Evolutionary conservation across 23 tunicate genomes (phyloP), one percentile per base, ranked within the genome.

Genomic region (Styela plicata): DNA sequence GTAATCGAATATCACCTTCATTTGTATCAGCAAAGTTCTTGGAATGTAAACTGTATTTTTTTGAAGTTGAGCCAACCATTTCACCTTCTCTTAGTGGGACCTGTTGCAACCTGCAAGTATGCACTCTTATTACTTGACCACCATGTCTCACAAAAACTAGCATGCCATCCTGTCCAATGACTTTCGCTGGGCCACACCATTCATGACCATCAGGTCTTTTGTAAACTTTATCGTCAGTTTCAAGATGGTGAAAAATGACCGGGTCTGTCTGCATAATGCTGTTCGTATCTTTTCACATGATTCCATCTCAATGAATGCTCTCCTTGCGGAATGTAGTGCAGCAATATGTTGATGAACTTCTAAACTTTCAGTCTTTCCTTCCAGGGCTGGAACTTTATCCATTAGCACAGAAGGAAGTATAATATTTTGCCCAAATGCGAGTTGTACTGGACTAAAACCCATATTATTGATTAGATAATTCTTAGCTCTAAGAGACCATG

Each of bases 141-240:
- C 76, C 84, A 80, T 80, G 74, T 2, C 76, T 53, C 36, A 66
- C 2, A 67, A 67, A 67, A 24, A 80, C 74, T 52, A 80, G 74
- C n/a, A 68, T 2, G 1, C 84, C 84, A 31, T 67, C 63, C 66
- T 80, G 84, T 2, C 84, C 82, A 7, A 78, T 61, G 2, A 78
- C 82, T 2, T 10, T 61, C 19, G 70, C 82, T 2, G 82, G 82
- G 2, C 82, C 82, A 2, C 26, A 61, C 82, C 82, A 78, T 22
- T 24, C 1, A 3, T 16, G 2, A 10, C 13, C 30, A 18, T 61
- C 73, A 19, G 23, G 25, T 44, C 34, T 33, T 78, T 57, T 78
- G 33, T 62, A 78, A 18, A 78, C 82, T 2, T 3, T 37, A 25
- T 78, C 82, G 30, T 35, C 70, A 2, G 13, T 53, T 10, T 62